These are phyloP conservation scores for Tamias sibiricus DNA, from an alignment of 2,113 vertebrate genomes.

Conservation along the genomic window DNA sequence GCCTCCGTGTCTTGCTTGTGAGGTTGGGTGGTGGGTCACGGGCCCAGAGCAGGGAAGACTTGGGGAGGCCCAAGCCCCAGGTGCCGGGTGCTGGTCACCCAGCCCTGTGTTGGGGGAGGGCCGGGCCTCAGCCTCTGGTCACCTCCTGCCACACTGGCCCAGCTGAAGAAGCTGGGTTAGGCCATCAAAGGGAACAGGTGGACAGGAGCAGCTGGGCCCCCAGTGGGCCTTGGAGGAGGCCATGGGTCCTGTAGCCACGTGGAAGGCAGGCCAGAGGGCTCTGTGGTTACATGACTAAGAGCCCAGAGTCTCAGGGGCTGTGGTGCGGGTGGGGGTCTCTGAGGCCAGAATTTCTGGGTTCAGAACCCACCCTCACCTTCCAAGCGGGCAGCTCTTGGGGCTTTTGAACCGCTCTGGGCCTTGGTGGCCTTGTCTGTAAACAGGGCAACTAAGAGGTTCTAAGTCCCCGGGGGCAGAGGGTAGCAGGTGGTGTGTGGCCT, in stretches of 20 bases:
- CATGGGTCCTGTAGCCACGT: too few species aligned
- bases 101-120: neutral
- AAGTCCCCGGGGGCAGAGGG: neutral
- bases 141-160: neutral
- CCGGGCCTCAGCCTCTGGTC: neutral
- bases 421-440: neutral
- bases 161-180: neutral
- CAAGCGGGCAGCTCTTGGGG: fast-evolving
- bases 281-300: neutral
- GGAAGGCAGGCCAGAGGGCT: neutral
- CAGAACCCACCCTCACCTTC: neutral
- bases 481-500: too few species aligned
- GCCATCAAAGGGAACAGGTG: neutral
- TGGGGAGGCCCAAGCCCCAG: too few species aligned
- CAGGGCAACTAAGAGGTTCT: neutral
- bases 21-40: neutral
- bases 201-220: neutral
- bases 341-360: neutral
- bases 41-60: neutral
- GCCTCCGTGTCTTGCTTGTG: neutral
- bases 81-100: neutral
- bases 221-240: neutral
- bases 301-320: neutral
- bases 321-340: fast-evolving
- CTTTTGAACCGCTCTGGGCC: neutral